phyloP scores from a whole-genome alignment of 2,113 vertebrate species.

The Laticauda laticaudata region DNA sequence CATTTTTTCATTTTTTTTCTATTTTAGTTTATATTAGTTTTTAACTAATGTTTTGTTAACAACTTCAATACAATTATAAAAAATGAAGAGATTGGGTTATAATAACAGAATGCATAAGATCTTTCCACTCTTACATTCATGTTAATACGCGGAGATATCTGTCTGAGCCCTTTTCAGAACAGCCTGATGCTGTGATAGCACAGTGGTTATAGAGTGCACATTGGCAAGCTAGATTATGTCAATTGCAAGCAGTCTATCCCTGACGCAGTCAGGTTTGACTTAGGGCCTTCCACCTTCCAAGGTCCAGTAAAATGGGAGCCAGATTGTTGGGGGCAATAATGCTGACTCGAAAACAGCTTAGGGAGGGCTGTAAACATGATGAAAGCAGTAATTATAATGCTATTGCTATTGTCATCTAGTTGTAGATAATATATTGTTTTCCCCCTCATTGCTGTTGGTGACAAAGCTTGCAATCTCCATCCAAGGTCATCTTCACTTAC shows the following conservation, averaged over 20 bases:
- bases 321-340: background rate
- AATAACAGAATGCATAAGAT: background rate
- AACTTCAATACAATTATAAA: background rate
- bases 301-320: background rate
- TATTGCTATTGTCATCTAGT: background rate
- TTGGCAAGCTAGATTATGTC: background rate
- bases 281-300: background rate
- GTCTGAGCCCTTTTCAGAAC: background rate
- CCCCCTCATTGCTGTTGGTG: background rate
- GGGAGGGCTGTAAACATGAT: background rate
- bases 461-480: background rate
- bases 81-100: background rate
- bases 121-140: background rate
- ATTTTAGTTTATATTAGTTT: background rate
- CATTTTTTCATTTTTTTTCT: background rate
- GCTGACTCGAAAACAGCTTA: background rate
- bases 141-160: background rate
- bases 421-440: background rate
- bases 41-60: background rate
- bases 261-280: background rate
- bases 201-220: background rate
- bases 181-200: background rate
- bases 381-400: background rate
- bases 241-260: background rate
- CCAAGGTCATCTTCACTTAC: background rate